Evolutionary conservation across 2,113 vertebrate genomes (phyloP), one percentile per base, ranked within the genome.

Genomic region (Dunckerocampus dactyliophorus): DNA sequence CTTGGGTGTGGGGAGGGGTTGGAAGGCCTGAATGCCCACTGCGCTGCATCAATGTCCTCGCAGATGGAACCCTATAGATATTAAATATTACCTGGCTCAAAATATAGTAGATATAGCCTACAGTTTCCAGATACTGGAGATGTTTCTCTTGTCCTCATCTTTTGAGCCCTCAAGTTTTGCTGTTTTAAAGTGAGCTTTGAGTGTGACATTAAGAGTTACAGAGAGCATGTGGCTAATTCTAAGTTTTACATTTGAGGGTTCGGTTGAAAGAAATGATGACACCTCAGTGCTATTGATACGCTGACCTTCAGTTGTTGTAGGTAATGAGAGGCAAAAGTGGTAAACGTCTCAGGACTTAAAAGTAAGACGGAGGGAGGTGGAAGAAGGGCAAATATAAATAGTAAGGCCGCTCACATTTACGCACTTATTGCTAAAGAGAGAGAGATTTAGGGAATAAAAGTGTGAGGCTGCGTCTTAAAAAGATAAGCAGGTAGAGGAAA

Each of bases 311-410:
- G 31, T 14, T 42, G 62, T 65, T 51, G 64, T 58, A 48, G 65
- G 59, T 85, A 82, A 85, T 81, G 77, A 80, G 74, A 77, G 63
- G 75, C 62, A 76, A 76, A 77, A 59, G 42, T 67, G 69, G 47
- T 65, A 74, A 77, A 82, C 75, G 74, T 62, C 53, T 59, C 69
- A 8, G 5, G 31, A 5, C 31, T 34, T 34, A 7, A 34, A 34
- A 5, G 31, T 34, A 34, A 34, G 31, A 34, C 7, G 31, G 5
- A 34, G 7, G 7, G 1, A 34, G 31, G 7, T 5, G 4, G 31
- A 34, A 34, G 5, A 34, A 5, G 24, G 24, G 24, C 2, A 5
- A 5, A 5, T 28, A 34, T 34, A 34, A 7, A 34, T 34, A 9
- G 39, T 21, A 14, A 34, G 12, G 17, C 31, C 24, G 60, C 47